These are phyloP conservation scores for Adoxophyes honmai DNA, from an alignment of 1,140 invertebrate species.

Conservation along the genomic window DNA sequence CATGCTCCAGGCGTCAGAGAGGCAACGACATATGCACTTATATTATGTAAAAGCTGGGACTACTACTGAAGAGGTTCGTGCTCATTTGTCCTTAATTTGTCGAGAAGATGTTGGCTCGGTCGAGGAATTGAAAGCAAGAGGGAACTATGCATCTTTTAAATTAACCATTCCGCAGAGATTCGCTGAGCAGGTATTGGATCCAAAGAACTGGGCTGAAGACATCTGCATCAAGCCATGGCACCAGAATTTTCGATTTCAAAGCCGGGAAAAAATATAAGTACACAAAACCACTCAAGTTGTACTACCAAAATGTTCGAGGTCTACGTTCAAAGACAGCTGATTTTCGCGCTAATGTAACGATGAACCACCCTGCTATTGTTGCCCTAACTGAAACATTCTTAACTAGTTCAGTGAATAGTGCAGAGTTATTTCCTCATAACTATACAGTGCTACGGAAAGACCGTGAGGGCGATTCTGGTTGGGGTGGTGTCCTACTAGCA, in stretches of 20 bases:
- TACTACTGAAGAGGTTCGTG: not conserved
- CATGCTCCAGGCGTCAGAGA: constrained; percentile 2
- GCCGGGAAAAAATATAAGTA: not conserved
- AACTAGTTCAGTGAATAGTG: not conserved
- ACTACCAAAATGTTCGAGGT: not conserved
- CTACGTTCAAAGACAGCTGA: not conserved
- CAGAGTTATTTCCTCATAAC: constrained; percentile 4
- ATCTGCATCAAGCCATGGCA: no score
- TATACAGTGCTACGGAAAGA: not conserved
- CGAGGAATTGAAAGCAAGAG: constrained; percentile 1
- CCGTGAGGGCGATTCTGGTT: not conserved
- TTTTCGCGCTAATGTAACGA: not conserved
- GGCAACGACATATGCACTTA: not conserved
- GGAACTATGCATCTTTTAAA: constrained; percentile 16
- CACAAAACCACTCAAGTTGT: not conserved
- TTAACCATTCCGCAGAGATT: constrained; percentile 1
- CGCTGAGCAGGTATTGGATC: no score
- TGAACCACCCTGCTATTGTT: not conserved
- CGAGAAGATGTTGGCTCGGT: not conserved
- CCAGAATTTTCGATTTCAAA: no score
- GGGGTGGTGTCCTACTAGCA: constrained; percentile 4
- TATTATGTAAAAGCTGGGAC: constrained; percentile 5
- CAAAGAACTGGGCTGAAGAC: no score
- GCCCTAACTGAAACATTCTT: constrained; percentile 11
- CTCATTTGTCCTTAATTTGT: not conserved